Base-by-base conservation (phyloP, 2,888 invertebrate genomes). In the Caradrina kadenii region DNA sequence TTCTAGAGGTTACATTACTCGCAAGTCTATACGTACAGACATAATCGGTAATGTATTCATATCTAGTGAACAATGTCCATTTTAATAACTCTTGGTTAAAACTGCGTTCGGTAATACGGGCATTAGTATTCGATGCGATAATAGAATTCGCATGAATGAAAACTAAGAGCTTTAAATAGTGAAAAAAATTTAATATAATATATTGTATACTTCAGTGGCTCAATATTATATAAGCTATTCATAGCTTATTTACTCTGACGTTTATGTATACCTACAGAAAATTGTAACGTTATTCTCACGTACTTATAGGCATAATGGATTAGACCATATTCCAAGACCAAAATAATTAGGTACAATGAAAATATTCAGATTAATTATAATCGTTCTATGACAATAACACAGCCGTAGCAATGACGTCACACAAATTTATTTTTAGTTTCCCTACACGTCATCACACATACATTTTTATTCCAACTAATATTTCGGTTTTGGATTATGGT, bases 111-210 rank as follows among this genome's bases (percentile, higher is more conserved):
- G 79, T 77, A 76, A 67, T 63, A 76, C 74, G 71, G 91, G 91
- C 90, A 86, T 90, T 92, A 93, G 90, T 93, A 92, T 92, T 93
- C 89, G 86, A 90, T 91, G 94, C 93, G 94, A 87, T 72, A 81
- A 84, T 91, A 92, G 89, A 87, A 89, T 90, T 94, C 93, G 94
- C 92, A 91, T 91, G 80, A 91, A 94, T 92, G 93, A 95, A 94
- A 94, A 93, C 93, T 96, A 96, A 96, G 96, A 96, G 96, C 96
- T 96, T 96, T 96, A 96, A 96, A 95, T 96, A 96, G 96, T 92
- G 91, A 94, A 94, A 90, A 26, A 90, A 93, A 92, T 93, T 92
- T 92, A 93, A 91, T 92, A 92, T 93, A 92, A 93, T 92, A 92
- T 93, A 92, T 89, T 92, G 93, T 93, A 93, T 92, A 95, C 93